These are phyloP conservation scores for Scrobipalpa atriplicella DNA, from an alignment of 2,888 invertebrate species.

Conservation along the genomic window DNA sequence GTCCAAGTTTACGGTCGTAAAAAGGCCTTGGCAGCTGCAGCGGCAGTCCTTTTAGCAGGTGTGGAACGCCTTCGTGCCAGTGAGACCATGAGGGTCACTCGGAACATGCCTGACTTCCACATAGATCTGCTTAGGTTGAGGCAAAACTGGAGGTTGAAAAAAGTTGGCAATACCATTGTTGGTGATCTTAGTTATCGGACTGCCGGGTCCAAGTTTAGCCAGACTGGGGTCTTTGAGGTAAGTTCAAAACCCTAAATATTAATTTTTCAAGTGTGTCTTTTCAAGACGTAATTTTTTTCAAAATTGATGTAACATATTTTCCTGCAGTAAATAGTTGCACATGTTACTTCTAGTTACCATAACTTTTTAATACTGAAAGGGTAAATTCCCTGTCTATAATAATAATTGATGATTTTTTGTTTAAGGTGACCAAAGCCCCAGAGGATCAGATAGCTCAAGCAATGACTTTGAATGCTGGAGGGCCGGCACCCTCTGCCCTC, in stretches of 20 bases:
- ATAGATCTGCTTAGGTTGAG: constrained; percentile 93
- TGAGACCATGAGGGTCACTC: constrained; percentile 88
- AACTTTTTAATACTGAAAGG: too few species aligned
- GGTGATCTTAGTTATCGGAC: constrained; percentile 98
- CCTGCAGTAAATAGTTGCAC: too few species aligned
- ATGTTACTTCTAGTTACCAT: not conserved
- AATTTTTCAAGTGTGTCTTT: not conserved
- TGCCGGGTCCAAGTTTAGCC: constrained; percentile 96
- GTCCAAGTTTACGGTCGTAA: constrained; percentile 96
- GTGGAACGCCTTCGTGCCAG: constrained; percentile 93
- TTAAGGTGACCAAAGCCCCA: constrained; percentile 91
- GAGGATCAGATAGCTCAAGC: constrained; percentile 84
- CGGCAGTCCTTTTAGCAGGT: constrained; percentile 91
- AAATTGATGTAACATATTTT: too few species aligned
- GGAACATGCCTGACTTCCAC: constrained; percentile 95
- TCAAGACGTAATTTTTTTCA: too few species aligned
- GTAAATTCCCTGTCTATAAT: too few species aligned
- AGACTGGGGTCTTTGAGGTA: constrained; percentile 97
- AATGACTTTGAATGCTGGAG: constrained; percentile 63
- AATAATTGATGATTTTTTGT: not conserved
- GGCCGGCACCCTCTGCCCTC: constrained; percentile 88
- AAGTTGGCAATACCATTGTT: constrained; percentile 96
- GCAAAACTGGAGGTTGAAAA: constrained; percentile 98
- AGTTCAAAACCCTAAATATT: not conserved
- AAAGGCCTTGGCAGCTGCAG: constrained; percentile 94